phyloP scores from a whole-genome alignment of 2,113 vertebrate species.

The Setophaga coronata region DNA sequence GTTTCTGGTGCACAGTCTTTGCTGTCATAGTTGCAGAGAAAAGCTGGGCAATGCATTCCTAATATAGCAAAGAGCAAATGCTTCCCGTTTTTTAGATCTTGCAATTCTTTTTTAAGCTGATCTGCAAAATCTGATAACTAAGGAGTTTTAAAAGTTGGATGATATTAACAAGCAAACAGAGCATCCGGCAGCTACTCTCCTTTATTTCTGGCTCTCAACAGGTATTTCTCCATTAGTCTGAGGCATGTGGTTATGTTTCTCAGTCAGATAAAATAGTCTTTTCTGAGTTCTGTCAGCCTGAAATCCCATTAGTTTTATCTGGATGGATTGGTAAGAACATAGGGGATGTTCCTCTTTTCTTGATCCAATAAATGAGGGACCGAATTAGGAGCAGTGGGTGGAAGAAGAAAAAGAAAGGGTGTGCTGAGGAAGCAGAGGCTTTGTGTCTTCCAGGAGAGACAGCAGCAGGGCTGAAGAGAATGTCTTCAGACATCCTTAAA shows the following conservation, averaged over 20 bases:
- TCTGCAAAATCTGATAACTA: slow-evolving; percentile 20
- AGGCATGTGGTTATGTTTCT: background rate
- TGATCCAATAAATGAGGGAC: background rate
- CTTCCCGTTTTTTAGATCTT: slow-evolving; percentile 1
- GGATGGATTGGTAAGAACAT: background rate
- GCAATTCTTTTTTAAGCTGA: slow-evolving; percentile 30
- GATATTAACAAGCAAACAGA: slow-evolving; percentile 4
- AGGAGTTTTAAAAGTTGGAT: background rate
- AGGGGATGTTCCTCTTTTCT: background rate
- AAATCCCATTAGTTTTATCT: slow-evolving; percentile 29
- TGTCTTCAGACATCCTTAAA: background rate
- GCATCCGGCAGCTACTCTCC: background rate
- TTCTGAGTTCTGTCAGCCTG: background rate
- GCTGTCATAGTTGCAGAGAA: background rate
- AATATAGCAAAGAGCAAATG: slow-evolving; percentile 35
- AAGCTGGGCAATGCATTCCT: background rate
- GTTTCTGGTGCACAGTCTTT: background rate
- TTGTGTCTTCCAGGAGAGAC: background rate
- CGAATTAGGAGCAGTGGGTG: background rate
- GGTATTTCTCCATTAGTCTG: slow-evolving; percentile 33
- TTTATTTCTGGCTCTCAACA: slow-evolving; percentile 21
- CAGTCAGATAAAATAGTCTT: background rate
- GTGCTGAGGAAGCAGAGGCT: background rate
- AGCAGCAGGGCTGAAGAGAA: background rate
- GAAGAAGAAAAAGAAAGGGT: background rate